Percentiles rank a stretch among this genome's conserved stretches.
These are phyloP conservation scores for Enchytraeus crypticus DNA, from an alignment of 2,888 invertebrate genomes.

Conservation along the genomic window DNA sequence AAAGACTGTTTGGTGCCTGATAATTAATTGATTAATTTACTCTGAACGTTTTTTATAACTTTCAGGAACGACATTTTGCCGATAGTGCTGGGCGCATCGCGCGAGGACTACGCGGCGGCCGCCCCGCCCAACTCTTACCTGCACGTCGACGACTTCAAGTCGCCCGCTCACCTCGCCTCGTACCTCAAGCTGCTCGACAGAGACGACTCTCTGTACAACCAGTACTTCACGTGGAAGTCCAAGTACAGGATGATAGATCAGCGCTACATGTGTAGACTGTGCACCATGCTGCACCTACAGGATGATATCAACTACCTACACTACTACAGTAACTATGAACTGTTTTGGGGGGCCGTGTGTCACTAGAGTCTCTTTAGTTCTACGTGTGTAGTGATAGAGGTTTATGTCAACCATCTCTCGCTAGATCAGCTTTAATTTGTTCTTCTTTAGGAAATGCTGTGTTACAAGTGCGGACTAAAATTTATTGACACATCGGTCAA, in stretches of 20 bases:
- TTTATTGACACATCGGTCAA: too few species aligned
- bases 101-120: constrained; percentile 50
- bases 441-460: too few species aligned
- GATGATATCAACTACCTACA: background rate
- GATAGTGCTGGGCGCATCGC: constrained; percentile 25
- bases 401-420: too few species aligned
- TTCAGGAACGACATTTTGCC: constrained; percentile 25
- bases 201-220: constrained; percentile 82
- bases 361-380: too few species aligned
- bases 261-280: background rate
- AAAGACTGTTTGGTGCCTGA: too few species aligned
- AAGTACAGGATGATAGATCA: background rate
- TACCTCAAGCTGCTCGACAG: constrained; percentile 75
- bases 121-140: constrained; percentile 85
- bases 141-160: constrained; percentile 88
- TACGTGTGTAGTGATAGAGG: too few species aligned
- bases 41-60: background rate
- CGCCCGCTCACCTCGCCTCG: constrained; percentile 74
- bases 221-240: constrained; percentile 39
- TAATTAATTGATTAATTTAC: too few species aligned
- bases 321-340: background rate
- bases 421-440: too few species aligned
- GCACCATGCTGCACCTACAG: background rate
- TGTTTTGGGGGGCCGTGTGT: background rate
- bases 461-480: too few species aligned